Evolutionary conservation across 2,797 vertebrate genomes (phyloP).

Genomic region (Crypturellus tataupa): DNA sequence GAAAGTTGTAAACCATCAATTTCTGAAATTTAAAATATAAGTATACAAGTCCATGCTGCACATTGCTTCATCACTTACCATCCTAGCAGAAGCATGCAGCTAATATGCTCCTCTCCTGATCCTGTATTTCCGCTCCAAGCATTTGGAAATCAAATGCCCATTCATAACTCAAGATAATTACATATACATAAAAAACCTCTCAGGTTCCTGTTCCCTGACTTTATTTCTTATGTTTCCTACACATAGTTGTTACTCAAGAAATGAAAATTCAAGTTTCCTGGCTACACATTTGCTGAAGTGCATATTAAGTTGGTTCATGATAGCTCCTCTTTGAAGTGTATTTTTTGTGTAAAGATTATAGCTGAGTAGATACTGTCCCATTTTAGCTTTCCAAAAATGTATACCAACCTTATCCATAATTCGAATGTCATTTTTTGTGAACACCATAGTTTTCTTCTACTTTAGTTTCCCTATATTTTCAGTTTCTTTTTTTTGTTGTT

Average conservation of each 20-base stretch:
- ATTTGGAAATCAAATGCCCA: not conserved
- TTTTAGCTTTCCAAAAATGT: not conserved
- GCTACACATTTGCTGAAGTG: not conserved
- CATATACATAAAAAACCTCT: not conserved
- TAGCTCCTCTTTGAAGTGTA: not conserved
- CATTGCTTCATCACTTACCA: not conserved
- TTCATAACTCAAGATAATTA: not conserved
- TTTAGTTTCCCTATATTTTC: not conserved
- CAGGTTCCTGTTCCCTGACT: not conserved
- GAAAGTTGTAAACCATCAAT: not conserved
- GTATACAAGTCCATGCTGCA: not conserved
- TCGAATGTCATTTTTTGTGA: not conserved
- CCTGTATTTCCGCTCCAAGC: not conserved
- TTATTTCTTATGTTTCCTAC: not conserved
- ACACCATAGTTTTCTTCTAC: not conserved
- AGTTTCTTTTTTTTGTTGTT: not conserved
- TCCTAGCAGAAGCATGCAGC: not conserved
- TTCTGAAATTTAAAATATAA: not conserved
- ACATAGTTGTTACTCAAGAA: not conserved
- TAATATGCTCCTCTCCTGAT: not conserved
- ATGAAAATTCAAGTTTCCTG: not conserved
- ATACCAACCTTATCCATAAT: not conserved
- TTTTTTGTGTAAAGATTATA: not conserved
- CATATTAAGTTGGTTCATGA: not conserved
- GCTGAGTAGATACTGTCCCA: not conserved